These are phyloP conservation scores for Alosa alosa DNA, from an alignment of 2,113 vertebrate genomes.

Conservation along the genomic window DNA sequence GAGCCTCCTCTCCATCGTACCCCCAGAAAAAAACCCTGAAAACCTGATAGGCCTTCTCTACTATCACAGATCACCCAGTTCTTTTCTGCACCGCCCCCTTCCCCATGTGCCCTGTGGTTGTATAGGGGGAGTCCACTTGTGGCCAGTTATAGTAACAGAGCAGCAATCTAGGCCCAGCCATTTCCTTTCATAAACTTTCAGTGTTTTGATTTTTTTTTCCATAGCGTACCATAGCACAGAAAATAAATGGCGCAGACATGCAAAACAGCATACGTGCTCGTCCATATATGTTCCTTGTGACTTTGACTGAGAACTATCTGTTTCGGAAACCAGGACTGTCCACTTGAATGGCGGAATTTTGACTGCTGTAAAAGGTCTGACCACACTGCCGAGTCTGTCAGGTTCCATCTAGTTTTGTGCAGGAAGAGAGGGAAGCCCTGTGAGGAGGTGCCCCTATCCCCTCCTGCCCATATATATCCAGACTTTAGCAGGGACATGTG, in stretches of 20 bases:
- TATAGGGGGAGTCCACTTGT: neutral
- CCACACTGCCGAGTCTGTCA: neutral
- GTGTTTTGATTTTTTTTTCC: neutral
- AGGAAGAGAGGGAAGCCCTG: neutral
- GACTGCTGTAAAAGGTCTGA: neutral
- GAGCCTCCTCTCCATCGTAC: neutral
- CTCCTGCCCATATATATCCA: slow-evolving; percentile 32
- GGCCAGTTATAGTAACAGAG: neutral
- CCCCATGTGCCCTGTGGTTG: neutral
- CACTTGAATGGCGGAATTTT: slow-evolving; percentile 1
- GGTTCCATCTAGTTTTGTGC: neutral
- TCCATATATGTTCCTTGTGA: neutral
- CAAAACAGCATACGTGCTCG: neutral
- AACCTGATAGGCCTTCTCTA: neutral
- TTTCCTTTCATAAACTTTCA: slow-evolving; percentile 2
- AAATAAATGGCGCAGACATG: neutral
- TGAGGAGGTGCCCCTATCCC: slow-evolving; percentile 26
- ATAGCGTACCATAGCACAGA: neutral
- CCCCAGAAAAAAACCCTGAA: neutral
- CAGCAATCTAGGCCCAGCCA: neutral
- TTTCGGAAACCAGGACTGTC: neutral
- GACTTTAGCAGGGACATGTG: slow-evolving; percentile 62
- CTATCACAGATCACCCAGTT: neutral
- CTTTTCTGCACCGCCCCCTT: neutral
- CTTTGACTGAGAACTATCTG: neutral